Evolutionary conservation across 2,113 vertebrate genomes (phyloP).

Genomic region (Notarius lentiginosus): DNA sequence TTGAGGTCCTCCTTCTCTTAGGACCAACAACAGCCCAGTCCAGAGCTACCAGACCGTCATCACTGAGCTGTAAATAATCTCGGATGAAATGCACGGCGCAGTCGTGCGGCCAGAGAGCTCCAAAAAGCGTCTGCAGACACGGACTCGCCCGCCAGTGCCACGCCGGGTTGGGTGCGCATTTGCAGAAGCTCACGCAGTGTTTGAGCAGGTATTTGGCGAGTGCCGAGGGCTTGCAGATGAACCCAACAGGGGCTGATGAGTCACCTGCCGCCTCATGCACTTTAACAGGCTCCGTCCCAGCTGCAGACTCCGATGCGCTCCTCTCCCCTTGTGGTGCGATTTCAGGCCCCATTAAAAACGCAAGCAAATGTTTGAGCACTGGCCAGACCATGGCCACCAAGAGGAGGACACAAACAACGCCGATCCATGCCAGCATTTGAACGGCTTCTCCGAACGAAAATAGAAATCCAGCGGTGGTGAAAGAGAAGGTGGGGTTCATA

Average conservation of each 20-base stretch:
- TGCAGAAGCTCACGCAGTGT: constrained; percentile 71
- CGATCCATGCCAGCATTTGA: constrained; percentile 75
- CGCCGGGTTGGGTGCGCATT: constrained; percentile 56
- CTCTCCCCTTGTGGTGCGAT: constrained; percentile 42
- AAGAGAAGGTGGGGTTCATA: background rate
- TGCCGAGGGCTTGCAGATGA: constrained; percentile 79
- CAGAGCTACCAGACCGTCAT: constrained; percentile 77
- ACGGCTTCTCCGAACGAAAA: constrained; percentile 42
- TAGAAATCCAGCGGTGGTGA: background rate
- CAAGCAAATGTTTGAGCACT: constrained; percentile 60
- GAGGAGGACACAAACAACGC: constrained; percentile 65
- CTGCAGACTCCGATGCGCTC: constrained; percentile 42
- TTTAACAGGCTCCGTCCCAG: constrained; percentile 10
- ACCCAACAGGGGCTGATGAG: constrained; percentile 50
- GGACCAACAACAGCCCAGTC: constrained; percentile 76
- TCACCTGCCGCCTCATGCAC: constrained; percentile 34
- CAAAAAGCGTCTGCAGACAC: constrained; percentile 70
- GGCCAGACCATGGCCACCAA: constrained; percentile 69
- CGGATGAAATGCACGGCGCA: constrained; percentile 73
- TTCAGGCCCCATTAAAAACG: constrained; percentile 46
- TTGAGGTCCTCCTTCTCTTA: constrained; percentile 74
- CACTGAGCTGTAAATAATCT: constrained; percentile 77
- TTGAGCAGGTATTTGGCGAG: constrained; percentile 78
- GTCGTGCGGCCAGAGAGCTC: constrained; percentile 69
- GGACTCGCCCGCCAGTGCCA: constrained; percentile 73